Conservation (phyloP, 2,113 vertebrate genomes). For the Epinephelus lanceolatus region DNA sequence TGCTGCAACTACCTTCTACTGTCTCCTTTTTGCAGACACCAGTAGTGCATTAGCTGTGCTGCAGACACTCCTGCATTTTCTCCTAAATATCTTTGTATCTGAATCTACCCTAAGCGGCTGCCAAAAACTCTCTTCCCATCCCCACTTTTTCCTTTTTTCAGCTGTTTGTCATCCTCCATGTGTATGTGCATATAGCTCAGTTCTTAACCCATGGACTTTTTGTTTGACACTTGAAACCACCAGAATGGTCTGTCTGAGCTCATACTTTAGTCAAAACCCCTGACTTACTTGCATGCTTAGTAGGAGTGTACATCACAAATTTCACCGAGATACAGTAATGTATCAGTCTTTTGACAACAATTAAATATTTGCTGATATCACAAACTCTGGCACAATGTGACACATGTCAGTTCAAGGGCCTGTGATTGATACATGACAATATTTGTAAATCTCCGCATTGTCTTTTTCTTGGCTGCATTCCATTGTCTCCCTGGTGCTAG, state of each 20-base stretch:
- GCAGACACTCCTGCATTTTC: neutral
- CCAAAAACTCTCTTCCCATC: neutral
- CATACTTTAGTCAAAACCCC: neutral
- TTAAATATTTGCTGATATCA: too few species aligned
- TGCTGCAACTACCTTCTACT: neutral
- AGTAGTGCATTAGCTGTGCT: slow-evolving; percentile 28
- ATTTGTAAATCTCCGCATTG: too few species aligned
- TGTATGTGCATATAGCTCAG: neutral
- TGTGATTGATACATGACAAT: too few species aligned
- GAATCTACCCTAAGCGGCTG: neutral
- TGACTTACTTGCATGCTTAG: neutral
- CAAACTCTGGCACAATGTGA: too few species aligned
- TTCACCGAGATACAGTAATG: too few species aligned
- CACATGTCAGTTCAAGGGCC: too few species aligned
- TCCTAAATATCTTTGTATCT: neutral
- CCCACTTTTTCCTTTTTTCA: neutral
- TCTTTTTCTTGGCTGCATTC: too few species aligned
- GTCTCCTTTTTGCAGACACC: slow-evolving; percentile 1
- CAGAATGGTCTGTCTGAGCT: neutral
- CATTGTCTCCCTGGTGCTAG: too few species aligned
- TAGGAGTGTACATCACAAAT: too few species aligned
- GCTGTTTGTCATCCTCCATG: neutral
- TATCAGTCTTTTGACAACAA: too few species aligned
- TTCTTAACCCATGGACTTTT: neutral
- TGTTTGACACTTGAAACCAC: neutral